Evolutionary conservation across 2,888 invertebrate genomes (phyloP), one percentile per base, ranked within the genome.

Genomic region (Eristalis intricaria): DNA sequence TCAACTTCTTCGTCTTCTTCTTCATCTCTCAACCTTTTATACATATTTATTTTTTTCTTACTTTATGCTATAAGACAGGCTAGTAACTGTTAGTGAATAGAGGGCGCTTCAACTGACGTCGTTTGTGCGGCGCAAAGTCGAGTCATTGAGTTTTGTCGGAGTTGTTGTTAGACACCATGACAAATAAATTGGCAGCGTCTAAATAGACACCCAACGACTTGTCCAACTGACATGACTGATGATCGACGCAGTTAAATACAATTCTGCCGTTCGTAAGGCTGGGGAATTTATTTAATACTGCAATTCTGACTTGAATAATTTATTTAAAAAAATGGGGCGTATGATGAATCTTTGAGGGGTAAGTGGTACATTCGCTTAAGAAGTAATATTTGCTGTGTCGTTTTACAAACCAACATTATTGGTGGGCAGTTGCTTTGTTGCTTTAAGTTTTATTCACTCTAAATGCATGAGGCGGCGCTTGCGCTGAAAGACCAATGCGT

Each of bases 161-260:
- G 56, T 71, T 69, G 26, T 81, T 68, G 56, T 73, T 68, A 19
- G 66, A 43, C 50, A 68, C 50, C 29, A 73, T 73, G 73, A 73
- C 50, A 15, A 56, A 29, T 61, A 74, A 73, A 50, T 73, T 66
- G 60, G 40, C 11, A 40, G 40, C 58, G 71, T 79, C 73, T 60
- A 73, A 79, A 66, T 19, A 73, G 66, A 66, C 60, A 60, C 23
- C 26, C 58, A 77, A 63, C 69, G 69, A 63, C 56, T 64, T 64
- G 13, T 64, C 63, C 50, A 15, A 61, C n/a, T 32, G 32, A 32
- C 32, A 32, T 32, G 32, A 29, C 15, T 29, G n/a, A 50, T 23
- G 32, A 13, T 68, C 1, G 19, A 22, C 22, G 32, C 23, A 35
- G 19, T 50, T 22, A 22, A 19, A 19, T 19, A 8, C 13, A 38